phyloP scores from a whole-genome alignment of 2,888 invertebrate genomes.

The Noctua comes region DNA sequence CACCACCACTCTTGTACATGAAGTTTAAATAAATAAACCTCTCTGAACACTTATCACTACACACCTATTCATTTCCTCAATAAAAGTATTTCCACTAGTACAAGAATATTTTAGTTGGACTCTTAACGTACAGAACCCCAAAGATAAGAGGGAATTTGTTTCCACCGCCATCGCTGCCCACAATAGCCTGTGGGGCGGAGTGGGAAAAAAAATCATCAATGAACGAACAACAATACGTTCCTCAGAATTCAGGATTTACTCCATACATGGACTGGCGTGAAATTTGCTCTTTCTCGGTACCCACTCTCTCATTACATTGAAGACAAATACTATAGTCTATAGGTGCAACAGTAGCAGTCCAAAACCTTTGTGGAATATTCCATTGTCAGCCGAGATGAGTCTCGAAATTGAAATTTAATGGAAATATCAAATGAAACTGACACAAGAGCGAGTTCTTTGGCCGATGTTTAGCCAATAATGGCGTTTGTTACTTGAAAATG shows the following conservation, averaged over 20 bases:
- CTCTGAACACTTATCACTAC: neutral
- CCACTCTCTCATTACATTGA: constrained; percentile 70
- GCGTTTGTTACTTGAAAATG: constrained; percentile 73
- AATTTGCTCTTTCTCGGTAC: constrained; percentile 79
- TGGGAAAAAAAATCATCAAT: constrained; percentile 82
- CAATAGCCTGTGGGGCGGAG: constrained; percentile 79
- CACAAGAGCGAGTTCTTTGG: constrained; percentile 71
- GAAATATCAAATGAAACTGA: constrained; percentile 84
- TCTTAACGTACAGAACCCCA: constrained; percentile 49
- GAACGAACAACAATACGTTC: constrained; percentile 77
- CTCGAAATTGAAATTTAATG: constrained; percentile 83
- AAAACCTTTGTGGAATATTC: constrained; percentile 61
- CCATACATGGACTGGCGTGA: constrained; percentile 75
- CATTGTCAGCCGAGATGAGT: constrained; percentile 74
- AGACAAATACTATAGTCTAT: constrained; percentile 64
- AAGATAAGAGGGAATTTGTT: constrained; percentile 57
- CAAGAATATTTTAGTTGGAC: neutral
- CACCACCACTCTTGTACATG: too few species aligned
- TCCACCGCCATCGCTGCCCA: constrained; percentile 72
- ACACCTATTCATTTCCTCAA: neutral
- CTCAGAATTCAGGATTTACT: constrained; percentile 75
- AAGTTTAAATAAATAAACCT: too few species aligned
- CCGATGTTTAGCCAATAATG: constrained; percentile 76
- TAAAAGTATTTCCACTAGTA: neutral
- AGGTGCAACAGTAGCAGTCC: constrained; percentile 66